Conservation (phyloP, 2,888 invertebrate species). For the Sisyra nigra region DNA sequence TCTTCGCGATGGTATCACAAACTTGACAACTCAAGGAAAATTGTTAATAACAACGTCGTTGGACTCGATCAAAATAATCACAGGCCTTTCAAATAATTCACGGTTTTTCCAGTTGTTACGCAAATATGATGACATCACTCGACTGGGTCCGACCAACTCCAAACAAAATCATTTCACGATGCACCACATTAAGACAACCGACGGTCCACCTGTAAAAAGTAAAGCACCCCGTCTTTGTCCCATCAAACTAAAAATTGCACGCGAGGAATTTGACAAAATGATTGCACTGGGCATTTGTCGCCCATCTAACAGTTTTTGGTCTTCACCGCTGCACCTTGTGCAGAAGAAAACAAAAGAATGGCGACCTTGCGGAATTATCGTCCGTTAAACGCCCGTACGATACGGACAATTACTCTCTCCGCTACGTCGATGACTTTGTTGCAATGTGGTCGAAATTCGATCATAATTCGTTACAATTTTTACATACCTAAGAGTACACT, state of each 20-base stretch:
- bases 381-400: conserved; percentile 18
- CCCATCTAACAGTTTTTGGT: conserved; percentile 19
- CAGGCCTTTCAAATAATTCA: neutral
- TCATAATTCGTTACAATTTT: too few species aligned
- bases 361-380: conserved; percentile 25
- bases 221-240: conserved; percentile 18
- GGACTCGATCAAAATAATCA: too few species aligned
- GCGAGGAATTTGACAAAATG: conserved; percentile 18
- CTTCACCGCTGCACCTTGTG: conserved; percentile 17
- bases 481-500: too few species aligned
- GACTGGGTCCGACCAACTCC: neutral
- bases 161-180: neutral
- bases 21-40: neutral
- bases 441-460: too few species aligned
- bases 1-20: conserved; percentile 6
- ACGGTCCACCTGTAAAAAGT: conserved; percentile 18
- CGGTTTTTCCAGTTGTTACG: neutral
- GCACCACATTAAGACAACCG: conserved; percentile 16
- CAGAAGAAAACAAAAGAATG: conserved; percentile 16
- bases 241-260: conserved; percentile 16
- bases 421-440: conserved; percentile 18
- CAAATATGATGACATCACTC: conserved; percentile 6
- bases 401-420: conserved; percentile 20
- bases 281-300: conserved; percentile 16
- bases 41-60: too few species aligned